phyloP scores from a whole-genome alignment of 2,888 invertebrate genomes.

The Chloromyia formosa region DNA sequence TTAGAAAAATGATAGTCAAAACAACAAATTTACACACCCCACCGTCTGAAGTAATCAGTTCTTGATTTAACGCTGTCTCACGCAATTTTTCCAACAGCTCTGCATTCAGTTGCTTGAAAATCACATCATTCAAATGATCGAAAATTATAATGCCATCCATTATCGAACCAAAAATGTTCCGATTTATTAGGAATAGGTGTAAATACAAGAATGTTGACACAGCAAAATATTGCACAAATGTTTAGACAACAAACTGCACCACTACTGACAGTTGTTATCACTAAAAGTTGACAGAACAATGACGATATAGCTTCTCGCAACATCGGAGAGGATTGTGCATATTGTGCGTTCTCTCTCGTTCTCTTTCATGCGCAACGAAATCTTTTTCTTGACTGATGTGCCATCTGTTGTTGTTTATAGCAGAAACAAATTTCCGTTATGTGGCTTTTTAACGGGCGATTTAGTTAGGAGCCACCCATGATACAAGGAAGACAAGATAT shows the following conservation, averaged over 20 bases:
- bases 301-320: background rate
- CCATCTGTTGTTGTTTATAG: too few relatives aligned
- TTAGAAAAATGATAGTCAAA: background rate
- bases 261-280: slow-evolving; percentile 31
- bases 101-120: slow-evolving; percentile 66
- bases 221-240: background rate
- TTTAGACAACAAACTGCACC: slow-evolving; percentile 21
- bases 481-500: too few relatives aligned
- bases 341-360: background rate
- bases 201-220: background rate
- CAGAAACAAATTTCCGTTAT: too few relatives aligned
- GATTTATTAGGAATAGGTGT: too few relatives aligned
- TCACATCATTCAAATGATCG: slow-evolving; percentile 67
- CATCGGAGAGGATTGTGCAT: too few relatives aligned
- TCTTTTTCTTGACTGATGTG: background rate
- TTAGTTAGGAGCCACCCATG: too few relatives aligned
- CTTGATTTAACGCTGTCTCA: slow-evolving; percentile 65
- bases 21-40: slow-evolving; percentile 31
- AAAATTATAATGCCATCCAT: slow-evolving; percentile 69
- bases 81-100: slow-evolving; percentile 65
- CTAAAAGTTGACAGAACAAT: too few relatives aligned
- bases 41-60: slow-evolving; percentile 56
- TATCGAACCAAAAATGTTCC: slow-evolving; percentile 49
- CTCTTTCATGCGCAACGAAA: background rate
- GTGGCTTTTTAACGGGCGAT: too few relatives aligned